Percentiles rank a stretch among this genome's conserved stretches.
Evolutionary conservation across 2,888 invertebrate genomes (phyloP).

Genomic region (Globia sparganii): DNA sequence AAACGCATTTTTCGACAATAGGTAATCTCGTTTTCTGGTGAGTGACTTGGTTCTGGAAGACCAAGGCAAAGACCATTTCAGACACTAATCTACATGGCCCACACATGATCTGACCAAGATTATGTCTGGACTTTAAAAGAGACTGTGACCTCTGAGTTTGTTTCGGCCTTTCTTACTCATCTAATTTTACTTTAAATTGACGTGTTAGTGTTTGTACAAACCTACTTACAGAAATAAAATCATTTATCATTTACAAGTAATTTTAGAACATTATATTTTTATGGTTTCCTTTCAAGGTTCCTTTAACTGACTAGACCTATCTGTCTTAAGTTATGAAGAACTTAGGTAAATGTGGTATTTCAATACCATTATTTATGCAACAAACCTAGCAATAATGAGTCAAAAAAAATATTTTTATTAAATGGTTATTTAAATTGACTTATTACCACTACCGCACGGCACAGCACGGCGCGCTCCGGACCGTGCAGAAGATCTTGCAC

Average conservation of each 20-base stretch:
- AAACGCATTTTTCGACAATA: not conserved
- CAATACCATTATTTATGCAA: not conserved
- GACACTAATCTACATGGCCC: too few relatives aligned
- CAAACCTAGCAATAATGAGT: not conserved
- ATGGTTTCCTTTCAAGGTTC: too few relatives aligned
- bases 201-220: too few relatives aligned
- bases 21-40: not conserved
- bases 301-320: not conserved
- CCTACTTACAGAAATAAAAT: not conserved
- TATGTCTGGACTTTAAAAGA: too few relatives aligned
- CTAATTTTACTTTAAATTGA: not conserved
- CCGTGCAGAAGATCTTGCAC: too few relatives aligned
- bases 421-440: too few relatives aligned
- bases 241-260: not conserved
- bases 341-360: not conserved
- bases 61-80: not conserved
- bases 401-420: not conserved
- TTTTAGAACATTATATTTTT: not conserved
- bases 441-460: too few relatives aligned
- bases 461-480: too few relatives aligned
- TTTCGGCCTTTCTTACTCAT: not conserved
- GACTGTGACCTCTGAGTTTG: too few relatives aligned
- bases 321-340: not conserved
- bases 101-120: too few relatives aligned
- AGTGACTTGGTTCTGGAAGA: not conserved